Evolutionary conservation across 2,888 invertebrate species (phyloP).

Genomic region (Drosophila mercatorum): DNA sequence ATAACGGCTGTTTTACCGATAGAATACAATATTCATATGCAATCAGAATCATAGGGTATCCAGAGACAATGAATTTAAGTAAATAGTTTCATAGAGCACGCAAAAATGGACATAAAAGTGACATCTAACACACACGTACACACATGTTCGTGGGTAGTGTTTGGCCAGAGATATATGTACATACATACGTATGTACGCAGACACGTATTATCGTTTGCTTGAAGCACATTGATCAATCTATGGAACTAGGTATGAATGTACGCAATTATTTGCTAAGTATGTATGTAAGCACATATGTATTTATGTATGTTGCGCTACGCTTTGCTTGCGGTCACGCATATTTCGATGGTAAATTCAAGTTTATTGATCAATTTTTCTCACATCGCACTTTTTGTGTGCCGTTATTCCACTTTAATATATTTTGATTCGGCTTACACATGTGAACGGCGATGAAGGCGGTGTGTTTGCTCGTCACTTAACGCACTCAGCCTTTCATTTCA

Average conservation of each 20-base stretch:
- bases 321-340: background rate
- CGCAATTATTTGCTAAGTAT: background rate
- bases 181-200: too few relatives aligned
- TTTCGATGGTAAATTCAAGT: slow-evolving; percentile 14
- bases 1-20: background rate
- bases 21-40: background rate
- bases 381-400: slow-evolving; percentile 31
- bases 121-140: background rate
- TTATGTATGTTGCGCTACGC: background rate
- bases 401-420: slow-evolving; percentile 39
- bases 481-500: slow-evolving; percentile 25
- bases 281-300: background rate
- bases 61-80: background rate
- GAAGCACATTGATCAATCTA: background rate
- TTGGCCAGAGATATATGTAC: too few relatives aligned
- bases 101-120: background rate
- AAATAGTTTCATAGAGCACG: background rate
- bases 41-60: background rate
- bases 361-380: slow-evolving; percentile 34
- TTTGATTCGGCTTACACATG: slow-evolving; percentile 52
- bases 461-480: slow-evolving; percentile 42
- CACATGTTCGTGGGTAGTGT: background rate
- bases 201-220: background rate
- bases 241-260: background rate
- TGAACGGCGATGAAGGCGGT: slow-evolving; percentile 13